Percentiles rank a stretch among this genome's conserved stretches.
These are phyloP conservation scores for Scolopax bukidnonensis DNA, from an alignment of 2,797 vertebrate genomes.

Conservation along the genomic window DNA sequence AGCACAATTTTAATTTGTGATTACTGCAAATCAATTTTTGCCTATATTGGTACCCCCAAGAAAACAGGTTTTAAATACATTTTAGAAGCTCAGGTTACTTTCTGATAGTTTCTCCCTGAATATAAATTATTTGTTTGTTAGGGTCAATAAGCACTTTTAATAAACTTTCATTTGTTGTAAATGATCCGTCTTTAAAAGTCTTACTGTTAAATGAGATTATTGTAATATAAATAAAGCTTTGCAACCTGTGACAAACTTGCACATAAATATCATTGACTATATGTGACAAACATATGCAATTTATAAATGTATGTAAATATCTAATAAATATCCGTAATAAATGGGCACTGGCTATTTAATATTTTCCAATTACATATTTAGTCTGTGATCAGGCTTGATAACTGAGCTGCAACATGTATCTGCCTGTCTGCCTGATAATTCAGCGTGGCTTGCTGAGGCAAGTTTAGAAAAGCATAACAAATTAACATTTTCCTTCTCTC, in stretches of 20 bases:
- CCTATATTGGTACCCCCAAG: neutral
- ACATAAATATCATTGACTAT: neutral
- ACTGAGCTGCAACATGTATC: neutral
- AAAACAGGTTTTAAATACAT: neutral
- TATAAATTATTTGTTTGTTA: neutral
- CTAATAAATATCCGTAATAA: neutral
- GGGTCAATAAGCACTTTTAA: neutral
- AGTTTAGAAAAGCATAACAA: neutral
- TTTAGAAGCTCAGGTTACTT: neutral
- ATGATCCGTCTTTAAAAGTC: neutral
- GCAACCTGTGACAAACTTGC: neutral
- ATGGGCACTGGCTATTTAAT: neutral
- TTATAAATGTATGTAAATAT: neutral
- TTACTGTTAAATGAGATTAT: neutral
- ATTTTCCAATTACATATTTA: neutral
- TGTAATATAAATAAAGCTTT: neutral
- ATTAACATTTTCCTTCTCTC: neutral
- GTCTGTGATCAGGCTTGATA: neutral
- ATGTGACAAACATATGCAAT: neutral
- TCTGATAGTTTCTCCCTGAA: neutral
- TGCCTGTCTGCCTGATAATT: neutral
- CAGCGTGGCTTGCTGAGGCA: neutral
- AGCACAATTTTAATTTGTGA: conserved; percentile 6
- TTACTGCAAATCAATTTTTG: conserved; percentile 7
- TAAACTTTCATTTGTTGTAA: neutral